Percentiles rank a stretch among this genome's conserved stretches.
phyloP scores from a whole-genome alignment of 2,113 vertebrate genomes.

The Dromas ardeola region DNA sequence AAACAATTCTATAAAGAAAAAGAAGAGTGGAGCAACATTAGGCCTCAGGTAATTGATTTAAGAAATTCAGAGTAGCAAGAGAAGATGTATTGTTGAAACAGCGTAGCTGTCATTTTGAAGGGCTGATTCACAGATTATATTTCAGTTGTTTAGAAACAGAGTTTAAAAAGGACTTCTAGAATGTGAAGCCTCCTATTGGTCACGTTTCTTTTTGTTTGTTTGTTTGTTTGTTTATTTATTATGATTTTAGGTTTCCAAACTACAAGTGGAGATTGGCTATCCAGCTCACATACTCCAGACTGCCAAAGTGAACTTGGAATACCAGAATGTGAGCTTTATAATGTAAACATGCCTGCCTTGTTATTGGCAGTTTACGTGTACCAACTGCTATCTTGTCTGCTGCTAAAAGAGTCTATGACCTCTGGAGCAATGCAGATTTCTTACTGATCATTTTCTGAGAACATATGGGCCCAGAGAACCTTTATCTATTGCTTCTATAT shows the following conservation, averaged over 20 bases:
- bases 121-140: background rate
- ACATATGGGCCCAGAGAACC: background rate
- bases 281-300: constrained; percentile 52
- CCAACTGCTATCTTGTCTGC: background rate
- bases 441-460: background rate
- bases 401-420: background rate
- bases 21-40: background rate
- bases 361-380: background rate
- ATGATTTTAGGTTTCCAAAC: constrained; percentile 52
- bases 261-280: constrained; percentile 75
- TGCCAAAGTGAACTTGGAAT: constrained; percentile 46
- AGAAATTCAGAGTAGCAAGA: background rate
- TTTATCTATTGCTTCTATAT: background rate
- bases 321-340: constrained; percentile 68
- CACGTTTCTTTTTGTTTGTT: background rate
- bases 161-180: background rate
- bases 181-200: background rate
- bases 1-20: background rate
- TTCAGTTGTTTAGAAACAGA: background rate
- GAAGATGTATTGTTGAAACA: background rate
- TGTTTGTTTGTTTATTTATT: background rate
- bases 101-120: background rate
- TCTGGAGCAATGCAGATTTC: background rate
- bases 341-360: constrained; percentile 24
- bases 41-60: background rate